Percentiles rank a stretch among this genome's conserved stretches.
These are phyloP conservation scores for Nansenia antarctica DNA, from an alignment of 2,113 vertebrate genomes.

Conservation along the genomic window DNA sequence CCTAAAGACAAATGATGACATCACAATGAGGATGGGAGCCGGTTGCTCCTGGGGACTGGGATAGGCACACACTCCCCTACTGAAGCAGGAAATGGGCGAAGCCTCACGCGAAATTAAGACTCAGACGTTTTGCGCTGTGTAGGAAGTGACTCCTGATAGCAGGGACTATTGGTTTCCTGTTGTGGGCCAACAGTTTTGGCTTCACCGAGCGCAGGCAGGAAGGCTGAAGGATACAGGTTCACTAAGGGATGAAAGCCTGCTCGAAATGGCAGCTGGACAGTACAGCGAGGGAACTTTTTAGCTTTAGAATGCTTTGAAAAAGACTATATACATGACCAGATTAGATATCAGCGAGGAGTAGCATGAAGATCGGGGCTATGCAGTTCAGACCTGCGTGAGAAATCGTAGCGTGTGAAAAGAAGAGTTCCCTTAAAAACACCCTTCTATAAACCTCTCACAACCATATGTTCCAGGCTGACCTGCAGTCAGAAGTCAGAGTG, in stretches of 20 bases:
- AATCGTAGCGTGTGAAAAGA: neutral
- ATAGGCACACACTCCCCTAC: conserved; percentile 76
- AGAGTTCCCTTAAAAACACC: too few relatives aligned
- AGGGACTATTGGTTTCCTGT: conserved; percentile 90
- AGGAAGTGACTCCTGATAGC: conserved; percentile 95
- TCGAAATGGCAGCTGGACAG: too few relatives aligned
- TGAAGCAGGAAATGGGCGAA: conserved; percentile 92
- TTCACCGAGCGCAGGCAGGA: conserved; percentile 62
- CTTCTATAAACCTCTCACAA: neutral
- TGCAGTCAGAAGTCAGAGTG: neutral
- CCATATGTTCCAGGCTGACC: conserved; percentile 3
- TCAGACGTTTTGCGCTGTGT: conserved; percentile 79
- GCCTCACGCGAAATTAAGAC: conserved; percentile 82
- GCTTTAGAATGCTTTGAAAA: too few relatives aligned
- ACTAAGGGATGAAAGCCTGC: conserved; percentile 13
- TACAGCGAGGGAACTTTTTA: too few relatives aligned
- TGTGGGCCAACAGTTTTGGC: conserved; percentile 79
- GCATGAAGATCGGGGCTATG: too few relatives aligned
- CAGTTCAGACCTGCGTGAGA: neutral
- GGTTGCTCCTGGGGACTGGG: conserved; percentile 59
- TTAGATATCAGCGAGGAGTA: too few relatives aligned
- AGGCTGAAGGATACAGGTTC: conserved; percentile 59
- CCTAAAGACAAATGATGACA: conserved; percentile 15
- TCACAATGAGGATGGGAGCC: conserved; percentile 48
- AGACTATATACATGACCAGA: too few relatives aligned